Base-by-base conservation (phyloP, 2,888 invertebrate species). In the Brenthis hecate region DNA sequence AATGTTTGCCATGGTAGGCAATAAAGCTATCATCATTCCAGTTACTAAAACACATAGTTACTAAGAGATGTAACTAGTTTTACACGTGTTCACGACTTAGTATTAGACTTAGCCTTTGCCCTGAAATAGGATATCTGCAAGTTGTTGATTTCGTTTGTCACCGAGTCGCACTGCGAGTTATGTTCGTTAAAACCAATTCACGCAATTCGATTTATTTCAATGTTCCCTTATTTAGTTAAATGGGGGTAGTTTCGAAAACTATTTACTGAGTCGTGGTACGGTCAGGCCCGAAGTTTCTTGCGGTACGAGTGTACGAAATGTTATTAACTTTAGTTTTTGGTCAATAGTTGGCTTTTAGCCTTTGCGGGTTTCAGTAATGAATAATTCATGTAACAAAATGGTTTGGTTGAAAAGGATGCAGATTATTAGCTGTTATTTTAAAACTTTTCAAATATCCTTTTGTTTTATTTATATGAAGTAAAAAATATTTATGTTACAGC, bases 241-340 rank as follows among this genome's bases (percentile, higher is more conserved):
- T 78, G 77, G 75, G 68, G 68, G 72, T 75, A 78, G 78, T 83
- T 82, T 67, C 72, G 73, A 53, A 69, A 81, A 82, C 79, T 80
- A 79, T 82, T 82, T 77, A 76, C 75, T 73, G 81, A 80, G 77
- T 73, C 76, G 77, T 78, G 62, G 62, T 64, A 60, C 80, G 78
- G 77, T 77, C 76, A 75, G 76, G 76, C 62, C 56, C 55, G 65
- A 77, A 75, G 72, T 77, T 75, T 69, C 69, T 67, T 72, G 71
- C 64, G 71, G 71, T 72, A 61, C 60, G 60, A 63, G 50, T 63
- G 53, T 69, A 53, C 56, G 66, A 56, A 57, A 63, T 64, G 69
- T 57, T 72, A 72, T 72, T 72, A 69, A 72, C 71, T 72, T 72
- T 57, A 56, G 68, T 63, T 67, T 60, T 61, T 60, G 61, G 60